Evolutionary conservation across 2,888 invertebrate genomes (phyloP).

Genomic region (Oxystoma pomonae): DNA sequence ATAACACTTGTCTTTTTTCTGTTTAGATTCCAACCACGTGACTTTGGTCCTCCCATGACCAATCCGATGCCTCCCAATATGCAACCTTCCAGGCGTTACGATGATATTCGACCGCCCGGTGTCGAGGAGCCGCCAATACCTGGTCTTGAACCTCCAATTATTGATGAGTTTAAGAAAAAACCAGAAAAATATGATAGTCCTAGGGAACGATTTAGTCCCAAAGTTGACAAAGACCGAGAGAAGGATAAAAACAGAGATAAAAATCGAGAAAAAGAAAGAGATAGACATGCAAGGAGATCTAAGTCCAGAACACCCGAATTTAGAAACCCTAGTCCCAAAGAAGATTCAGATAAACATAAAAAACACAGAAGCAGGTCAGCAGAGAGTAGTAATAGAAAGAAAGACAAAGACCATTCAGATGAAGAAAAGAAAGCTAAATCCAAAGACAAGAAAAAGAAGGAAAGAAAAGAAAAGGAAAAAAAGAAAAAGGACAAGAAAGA

Average conservation of each 20-base stretch:
- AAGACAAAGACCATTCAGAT: slow-evolving; percentile 40
- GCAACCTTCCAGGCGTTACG: slow-evolving; percentile 30
- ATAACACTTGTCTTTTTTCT: slow-evolving; percentile 15
- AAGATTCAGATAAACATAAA: slow-evolving; percentile 44
- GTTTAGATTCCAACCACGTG: slow-evolving; percentile 27
- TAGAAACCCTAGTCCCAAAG: slow-evolving; percentile 41
- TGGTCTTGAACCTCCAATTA: slow-evolving; percentile 50
- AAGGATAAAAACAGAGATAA: slow-evolving; percentile 13
- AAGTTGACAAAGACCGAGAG: slow-evolving; percentile 24
- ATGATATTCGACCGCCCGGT: slow-evolving; percentile 33
- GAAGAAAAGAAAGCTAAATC: slow-evolving; percentile 52
- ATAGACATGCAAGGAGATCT: slow-evolving; percentile 28
- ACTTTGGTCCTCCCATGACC: slow-evolving; percentile 29
- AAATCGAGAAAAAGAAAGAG: slow-evolving; percentile 19
- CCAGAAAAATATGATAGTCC: slow-evolving; percentile 16
- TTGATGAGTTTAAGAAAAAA: slow-evolving; percentile 24
- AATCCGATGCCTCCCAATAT: slow-evolving; percentile 29
- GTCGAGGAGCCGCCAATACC: slow-evolving; percentile 59
- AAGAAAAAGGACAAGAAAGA: slow-evolving; percentile 47
- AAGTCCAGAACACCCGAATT: slow-evolving; percentile 30
- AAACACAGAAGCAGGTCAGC: slow-evolving; percentile 34
- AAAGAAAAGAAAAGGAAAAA: slow-evolving; percentile 47
- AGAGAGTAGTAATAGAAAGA: slow-evolving; percentile 32
- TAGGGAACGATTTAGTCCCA: slow-evolving; percentile 9
- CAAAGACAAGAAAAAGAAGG: slow-evolving; percentile 54